Conservation (phyloP, 2,113 vertebrate genomes). For the Ranitomeya variabilis region DNA sequence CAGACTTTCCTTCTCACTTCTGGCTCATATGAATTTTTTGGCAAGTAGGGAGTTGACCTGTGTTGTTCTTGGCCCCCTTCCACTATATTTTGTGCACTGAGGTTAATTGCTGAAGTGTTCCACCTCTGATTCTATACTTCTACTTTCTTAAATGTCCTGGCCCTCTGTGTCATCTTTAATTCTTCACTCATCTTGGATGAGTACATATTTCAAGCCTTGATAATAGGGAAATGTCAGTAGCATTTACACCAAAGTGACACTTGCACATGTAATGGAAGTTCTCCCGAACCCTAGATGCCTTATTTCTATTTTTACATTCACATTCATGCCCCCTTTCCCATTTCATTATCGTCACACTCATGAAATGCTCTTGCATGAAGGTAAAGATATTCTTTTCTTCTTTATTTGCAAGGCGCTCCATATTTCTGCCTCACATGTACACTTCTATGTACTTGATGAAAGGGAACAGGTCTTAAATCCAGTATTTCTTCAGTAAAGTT, state of each 20-base stretch:
- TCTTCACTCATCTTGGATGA: slow-evolving; percentile 39
- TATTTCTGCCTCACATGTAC: slow-evolving; percentile 15
- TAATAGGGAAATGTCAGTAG: slow-evolving; percentile 41
- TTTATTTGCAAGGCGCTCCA: slow-evolving; percentile 28
- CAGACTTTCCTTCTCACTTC: background rate
- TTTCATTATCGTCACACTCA: slow-evolving; percentile 39
- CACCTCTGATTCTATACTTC: background rate
- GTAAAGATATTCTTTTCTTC: slow-evolving; percentile 27
- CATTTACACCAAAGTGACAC: slow-evolving; percentile 39
- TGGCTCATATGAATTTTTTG: background rate
- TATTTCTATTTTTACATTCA: slow-evolving; percentile 35
- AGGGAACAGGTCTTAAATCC: slow-evolving; percentile 6
- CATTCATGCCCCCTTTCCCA: slow-evolving; percentile 28
- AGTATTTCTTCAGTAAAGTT: background rate
- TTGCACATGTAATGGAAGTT: slow-evolving; percentile 47
- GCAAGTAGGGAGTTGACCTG: background rate
- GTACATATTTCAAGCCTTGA: slow-evolving; percentile 41
- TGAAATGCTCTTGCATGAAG: slow-evolving; percentile 44
- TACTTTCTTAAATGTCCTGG: background rate
- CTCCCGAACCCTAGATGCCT: slow-evolving; percentile 30
- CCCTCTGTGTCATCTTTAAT: slow-evolving; percentile 24
- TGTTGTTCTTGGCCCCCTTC: background rate
- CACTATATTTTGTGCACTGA: background rate
- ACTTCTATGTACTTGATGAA: slow-evolving; percentile 14
- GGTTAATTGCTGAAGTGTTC: slow-evolving; percentile 21